Base-by-base conservation (phyloP, 2,797 vertebrate genomes). In the Darevskia nairensis region DNA sequence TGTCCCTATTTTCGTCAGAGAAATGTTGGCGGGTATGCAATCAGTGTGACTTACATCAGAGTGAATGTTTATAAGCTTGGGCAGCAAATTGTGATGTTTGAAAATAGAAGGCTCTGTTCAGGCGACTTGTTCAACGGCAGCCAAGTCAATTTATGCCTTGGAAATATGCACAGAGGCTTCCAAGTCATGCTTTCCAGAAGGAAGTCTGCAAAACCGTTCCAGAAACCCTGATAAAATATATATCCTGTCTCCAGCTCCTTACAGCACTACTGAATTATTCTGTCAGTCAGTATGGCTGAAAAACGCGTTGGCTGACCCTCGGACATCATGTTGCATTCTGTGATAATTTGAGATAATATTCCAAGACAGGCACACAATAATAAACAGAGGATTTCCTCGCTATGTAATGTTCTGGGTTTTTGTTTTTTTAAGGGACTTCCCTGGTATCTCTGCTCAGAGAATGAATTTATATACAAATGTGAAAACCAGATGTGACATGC, bases 401-500 rank as follows among this genome's bases (percentile, higher is more conserved):
- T 35, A 19, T 41, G 71, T 79, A 55, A 21, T 79, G 3, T 78
- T 90, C 69, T 74, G 25, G 35, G 3, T 13, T 32, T 7, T 25
- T 6, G 66, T 9, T 27, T 0, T 72, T 27, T 32, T 66, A 78
- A 78, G 88, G 27, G 29, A 68, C 61, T 86, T 29, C 94, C 83
- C 25, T 25, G 4, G 8, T 80, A 83, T 89, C 87, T 39, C 64
- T 93, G 88, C 91, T 88, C 72, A 23, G 61, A 93, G 94, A 69
- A 2, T 92, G 85, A 89, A 66, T 75, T 6, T 86, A 19, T 92
- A 72, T 78, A 78, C 85, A 64, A 80, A 92, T 85, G 71, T 92
- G 89, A 90, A 93, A 90, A 80, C 78, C 92, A 1, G 81, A 76
- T 87, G 10, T 91, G 59, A 88, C 91, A 79, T 84, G 79, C 84